phyloP scores from a whole-genome alignment of 2,888 invertebrate genomes.

The Margaritifera margaritifera region DNA sequence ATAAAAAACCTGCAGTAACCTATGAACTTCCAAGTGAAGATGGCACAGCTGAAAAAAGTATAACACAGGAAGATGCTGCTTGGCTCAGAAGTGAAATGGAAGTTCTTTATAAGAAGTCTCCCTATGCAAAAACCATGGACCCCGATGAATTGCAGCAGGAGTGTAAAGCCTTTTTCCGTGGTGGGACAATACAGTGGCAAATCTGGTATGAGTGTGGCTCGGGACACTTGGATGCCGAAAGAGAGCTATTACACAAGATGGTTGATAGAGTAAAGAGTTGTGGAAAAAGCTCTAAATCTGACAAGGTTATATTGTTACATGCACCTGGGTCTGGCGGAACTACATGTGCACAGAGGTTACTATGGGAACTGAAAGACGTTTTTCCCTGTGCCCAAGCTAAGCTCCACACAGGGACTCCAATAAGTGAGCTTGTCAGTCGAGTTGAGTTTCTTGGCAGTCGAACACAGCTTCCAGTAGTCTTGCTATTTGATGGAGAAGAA shows the following conservation, averaged over 20 bases:
- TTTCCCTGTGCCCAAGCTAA: conserved; percentile 38
- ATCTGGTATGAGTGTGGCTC: conserved; percentile 28
- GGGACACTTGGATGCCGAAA: conserved; percentile 27
- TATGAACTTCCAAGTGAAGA: conserved; percentile 13
- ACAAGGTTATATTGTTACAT: conserved; percentile 29
- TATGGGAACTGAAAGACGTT: conserved; percentile 31
- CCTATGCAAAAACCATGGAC: conserved; percentile 14
- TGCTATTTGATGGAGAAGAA: conserved; percentile 46
- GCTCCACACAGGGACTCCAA: conserved; percentile 10
- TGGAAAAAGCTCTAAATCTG: conserved; percentile 18
- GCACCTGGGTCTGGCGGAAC: conserved; percentile 47
- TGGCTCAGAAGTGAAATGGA: conserved; percentile 39
- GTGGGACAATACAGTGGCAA: conserved; percentile 42
- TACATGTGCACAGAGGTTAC: conserved; percentile 38
- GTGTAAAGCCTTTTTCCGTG: conserved; percentile 33
- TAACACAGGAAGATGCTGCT: conserved; percentile 23
- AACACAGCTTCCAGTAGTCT: conserved; percentile 34
- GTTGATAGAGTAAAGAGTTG: conserved; percentile 20
- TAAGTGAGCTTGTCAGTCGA: conserved; percentile 26
- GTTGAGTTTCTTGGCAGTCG: conserved; percentile 30
- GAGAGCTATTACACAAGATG: conserved; percentile 23
- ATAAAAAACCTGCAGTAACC: neutral
- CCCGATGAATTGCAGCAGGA: conserved; percentile 28
- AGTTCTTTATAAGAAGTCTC: conserved; percentile 33
- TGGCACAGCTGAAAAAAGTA: neutral